Percentiles rank a stretch among this genome's conserved stretches.
phyloP scores from a whole-genome alignment of 2,797 vertebrate genomes.

The Meda fulgida region DNA sequence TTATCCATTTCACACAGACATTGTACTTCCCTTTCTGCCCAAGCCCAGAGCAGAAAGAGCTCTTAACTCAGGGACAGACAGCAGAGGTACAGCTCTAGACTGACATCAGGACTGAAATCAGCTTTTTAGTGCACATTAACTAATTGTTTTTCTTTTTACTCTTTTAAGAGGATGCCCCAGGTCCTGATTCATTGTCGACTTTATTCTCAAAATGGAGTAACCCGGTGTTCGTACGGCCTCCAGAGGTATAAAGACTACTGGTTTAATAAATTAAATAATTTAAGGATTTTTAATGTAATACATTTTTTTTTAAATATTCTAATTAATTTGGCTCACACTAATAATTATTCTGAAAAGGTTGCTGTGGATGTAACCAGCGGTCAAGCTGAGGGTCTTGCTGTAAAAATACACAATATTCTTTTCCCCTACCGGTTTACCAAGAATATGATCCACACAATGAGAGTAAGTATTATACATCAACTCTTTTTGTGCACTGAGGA shows the following conservation, averaged over 20 bases:
- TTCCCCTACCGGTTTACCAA: constrained; percentile 97
- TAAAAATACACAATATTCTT: constrained; percentile 94
- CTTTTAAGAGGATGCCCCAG: constrained; percentile 60
- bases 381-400: constrained; percentile 85
- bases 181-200: constrained; percentile 77
- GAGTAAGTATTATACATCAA: constrained; percentile 74
- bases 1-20: constrained; percentile 91
- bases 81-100: constrained; percentile 80
- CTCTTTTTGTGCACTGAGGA: neutral
- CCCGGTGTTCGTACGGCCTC: constrained; percentile 89
- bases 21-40: constrained; percentile 91
- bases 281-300: no score
- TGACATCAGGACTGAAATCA: constrained; percentile 18
- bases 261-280: no score
- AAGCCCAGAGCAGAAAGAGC: constrained; percentile 83
- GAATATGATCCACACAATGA: constrained; percentile 94
- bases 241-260: constrained; percentile 75
- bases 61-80: constrained; percentile 75
- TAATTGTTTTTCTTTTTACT: constrained; percentile 31
- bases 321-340: neutral
- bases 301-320: neutral
- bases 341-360: constrained; percentile 75
- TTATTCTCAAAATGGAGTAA: constrained; percentile 92
- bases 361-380: constrained; percentile 86
- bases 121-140: constrained; percentile 3